phyloP scores from a whole-genome alignment of 2,888 invertebrate genomes.

The Aspidapion aeneum region DNA sequence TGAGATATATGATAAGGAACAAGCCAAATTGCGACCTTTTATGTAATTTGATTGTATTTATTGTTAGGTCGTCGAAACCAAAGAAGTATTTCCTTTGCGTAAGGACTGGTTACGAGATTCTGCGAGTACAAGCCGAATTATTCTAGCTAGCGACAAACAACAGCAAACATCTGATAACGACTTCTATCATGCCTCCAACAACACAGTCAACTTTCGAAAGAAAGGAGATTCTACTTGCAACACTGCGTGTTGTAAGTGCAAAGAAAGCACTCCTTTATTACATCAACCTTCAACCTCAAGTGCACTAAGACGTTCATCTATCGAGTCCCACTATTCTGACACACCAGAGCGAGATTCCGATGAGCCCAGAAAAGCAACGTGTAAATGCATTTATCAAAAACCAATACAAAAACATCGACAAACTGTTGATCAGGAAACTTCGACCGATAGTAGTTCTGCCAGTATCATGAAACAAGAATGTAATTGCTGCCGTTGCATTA shows the following conservation, averaged over 20 bases:
- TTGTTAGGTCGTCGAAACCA: constrained; percentile 19
- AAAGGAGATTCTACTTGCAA: not conserved
- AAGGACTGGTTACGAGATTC: constrained; percentile 1
- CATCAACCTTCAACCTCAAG: not conserved
- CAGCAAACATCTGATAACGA: constrained; percentile 27
- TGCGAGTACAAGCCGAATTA: constrained; percentile 12
- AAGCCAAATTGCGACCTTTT: too few relatives aligned
- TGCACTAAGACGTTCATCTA: not conserved
- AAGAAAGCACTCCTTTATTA: not conserved
- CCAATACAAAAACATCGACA: not conserved
- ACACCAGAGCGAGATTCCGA: constrained; percentile 14
- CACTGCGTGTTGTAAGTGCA: not conserved
- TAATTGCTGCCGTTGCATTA: not conserved
- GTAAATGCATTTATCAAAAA: constrained; percentile 10
- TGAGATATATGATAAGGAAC: too few relatives aligned
- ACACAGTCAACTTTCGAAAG: not conserved
- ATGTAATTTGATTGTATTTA: too few relatives aligned
- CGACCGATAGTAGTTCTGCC: not conserved
- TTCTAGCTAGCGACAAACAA: constrained; percentile 21
- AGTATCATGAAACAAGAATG: not conserved
- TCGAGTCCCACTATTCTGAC: constrained; percentile 13
- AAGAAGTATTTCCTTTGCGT: constrained; percentile 17
- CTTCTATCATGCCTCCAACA: constrained; percentile 12
- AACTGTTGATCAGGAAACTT: not conserved
- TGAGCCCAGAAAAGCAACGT: not conserved